A percentile compares a stretch with the other conserved stretches of the same genome.
These are phyloP conservation scores for Alectoris magna DNA, from an alignment of 2,797 vertebrate genomes.

Conservation along the genomic window DNA sequence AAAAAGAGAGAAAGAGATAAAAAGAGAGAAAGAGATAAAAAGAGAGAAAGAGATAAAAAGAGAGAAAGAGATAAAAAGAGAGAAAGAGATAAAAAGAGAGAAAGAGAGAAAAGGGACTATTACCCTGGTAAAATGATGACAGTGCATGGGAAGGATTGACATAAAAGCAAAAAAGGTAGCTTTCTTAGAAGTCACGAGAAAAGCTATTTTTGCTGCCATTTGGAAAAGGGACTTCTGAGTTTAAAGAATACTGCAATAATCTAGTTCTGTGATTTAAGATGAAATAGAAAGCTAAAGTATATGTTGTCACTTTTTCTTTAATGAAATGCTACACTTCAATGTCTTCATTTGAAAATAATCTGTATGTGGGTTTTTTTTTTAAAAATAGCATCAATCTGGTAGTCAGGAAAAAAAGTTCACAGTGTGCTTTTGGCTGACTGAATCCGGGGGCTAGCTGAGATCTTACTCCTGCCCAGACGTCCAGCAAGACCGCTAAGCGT, in stretches of 20 bases:
- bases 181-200: slow-evolving; percentile 70
- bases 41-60: no score
- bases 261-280: slow-evolving; percentile 64
- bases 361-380: slow-evolving; percentile 40
- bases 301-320: slow-evolving; percentile 72
- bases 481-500: background rate
- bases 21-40: background rate
- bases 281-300: slow-evolving; percentile 70
- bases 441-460: slow-evolving; percentile 1
- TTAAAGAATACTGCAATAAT: slow-evolving; percentile 68
- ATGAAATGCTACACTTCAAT: slow-evolving; percentile 49
- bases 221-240: slow-evolving; percentile 66
- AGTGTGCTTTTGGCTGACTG: slow-evolving; percentile 36
- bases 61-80: no score
- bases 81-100: no score
- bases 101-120: slow-evolving; percentile 51
- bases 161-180: slow-evolving; percentile 51
- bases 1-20: no score
- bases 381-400: slow-evolving; percentile 65
- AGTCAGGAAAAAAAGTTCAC: slow-evolving; percentile 39
- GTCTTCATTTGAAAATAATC: slow-evolving; percentile 65
- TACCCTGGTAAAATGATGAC: slow-evolving; percentile 59
- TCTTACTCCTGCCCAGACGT: background rate
- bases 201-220: slow-evolving; percentile 65
- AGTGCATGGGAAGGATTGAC: slow-evolving; percentile 70